phyloP scores from a whole-genome alignment of 2,113 vertebrate genomes.

The Ceyx melanurus region DNA sequence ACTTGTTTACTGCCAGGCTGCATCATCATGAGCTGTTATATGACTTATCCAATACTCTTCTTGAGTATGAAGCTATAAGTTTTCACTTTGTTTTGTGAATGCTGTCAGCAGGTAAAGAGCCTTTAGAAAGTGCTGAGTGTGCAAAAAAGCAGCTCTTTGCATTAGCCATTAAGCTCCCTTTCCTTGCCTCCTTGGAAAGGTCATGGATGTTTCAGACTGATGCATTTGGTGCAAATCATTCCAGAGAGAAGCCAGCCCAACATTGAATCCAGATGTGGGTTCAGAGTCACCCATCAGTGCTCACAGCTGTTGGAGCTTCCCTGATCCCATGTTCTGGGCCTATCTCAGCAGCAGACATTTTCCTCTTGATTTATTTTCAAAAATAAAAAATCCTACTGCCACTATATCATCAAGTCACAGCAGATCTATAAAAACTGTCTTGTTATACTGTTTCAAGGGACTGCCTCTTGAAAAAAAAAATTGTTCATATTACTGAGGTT shows the following conservation, averaged over 20 bases:
- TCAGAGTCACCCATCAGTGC: background rate
- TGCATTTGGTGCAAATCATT: background rate
- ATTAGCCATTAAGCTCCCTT: background rate
- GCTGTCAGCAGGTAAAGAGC: background rate
- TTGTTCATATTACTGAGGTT: conserved; percentile 12
- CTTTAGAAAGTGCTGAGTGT: background rate
- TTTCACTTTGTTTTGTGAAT: background rate
- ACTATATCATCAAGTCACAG: background rate
- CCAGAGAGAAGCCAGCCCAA: background rate
- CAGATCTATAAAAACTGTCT: background rate
- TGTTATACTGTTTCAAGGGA: background rate
- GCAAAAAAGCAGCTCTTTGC: background rate
- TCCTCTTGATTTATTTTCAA: conserved; percentile 10
- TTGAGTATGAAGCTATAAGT: background rate
- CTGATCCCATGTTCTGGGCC: background rate
- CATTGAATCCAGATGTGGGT: conserved; percentile 54
- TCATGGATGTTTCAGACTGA: background rate
- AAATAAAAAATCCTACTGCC: background rate
- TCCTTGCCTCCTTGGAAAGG: background rate
- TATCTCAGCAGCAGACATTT: background rate
- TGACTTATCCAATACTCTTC: background rate
- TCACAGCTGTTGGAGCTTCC: background rate
- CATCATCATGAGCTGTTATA: background rate
- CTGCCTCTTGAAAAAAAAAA: background rate
- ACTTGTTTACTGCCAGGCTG: fast-evolving